Evolutionary conservation across 1,140 invertebrate genomes (phyloP).

Genomic region (Dysdera silvatica): DNA sequence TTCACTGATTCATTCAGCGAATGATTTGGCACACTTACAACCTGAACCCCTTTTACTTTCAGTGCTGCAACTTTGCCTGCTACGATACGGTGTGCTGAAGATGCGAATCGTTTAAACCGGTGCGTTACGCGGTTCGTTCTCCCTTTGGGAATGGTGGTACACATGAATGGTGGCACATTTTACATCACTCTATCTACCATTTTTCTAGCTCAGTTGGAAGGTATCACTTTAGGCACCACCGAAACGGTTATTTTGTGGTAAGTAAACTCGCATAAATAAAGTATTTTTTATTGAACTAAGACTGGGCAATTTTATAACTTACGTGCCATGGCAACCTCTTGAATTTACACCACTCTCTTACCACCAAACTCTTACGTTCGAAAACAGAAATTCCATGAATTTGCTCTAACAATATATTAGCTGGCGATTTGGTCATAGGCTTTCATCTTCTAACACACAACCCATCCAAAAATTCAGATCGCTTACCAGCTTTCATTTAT

Average conservation of each 20-base stretch:
- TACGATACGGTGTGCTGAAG: slow-evolving; percentile 87
- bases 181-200: slow-evolving; percentile 79
- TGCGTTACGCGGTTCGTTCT: slow-evolving; percentile 83
- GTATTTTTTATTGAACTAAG: slow-evolving; percentile 4
- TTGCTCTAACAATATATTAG: too few species aligned
- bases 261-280: slow-evolving; percentile 41
- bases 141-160: slow-evolving; percentile 85
- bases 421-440: too few species aligned
- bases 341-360: not conserved
- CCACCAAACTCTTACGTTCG: not conserved
- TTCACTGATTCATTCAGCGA: not conserved
- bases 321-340: not conserved
- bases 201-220: slow-evolving; percentile 87
- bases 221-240: slow-evolving; percentile 63
- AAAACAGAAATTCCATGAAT: not conserved
- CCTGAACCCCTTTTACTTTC: slow-evolving; percentile 36
- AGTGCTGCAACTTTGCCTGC: slow-evolving; percentile 90
- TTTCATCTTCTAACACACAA: too few species aligned
- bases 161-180: slow-evolving; percentile 89
- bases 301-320: not conserved
- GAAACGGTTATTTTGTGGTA: slow-evolving; percentile 72
- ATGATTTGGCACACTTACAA: not conserved
- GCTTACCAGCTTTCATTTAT: too few species aligned
- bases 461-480: too few species aligned
- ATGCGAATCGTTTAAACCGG: slow-evolving; percentile 75